These are phyloP conservation scores for Sussaba pulchella DNA, from an alignment of 2,888 invertebrate genomes.

Conservation along the genomic window DNA sequence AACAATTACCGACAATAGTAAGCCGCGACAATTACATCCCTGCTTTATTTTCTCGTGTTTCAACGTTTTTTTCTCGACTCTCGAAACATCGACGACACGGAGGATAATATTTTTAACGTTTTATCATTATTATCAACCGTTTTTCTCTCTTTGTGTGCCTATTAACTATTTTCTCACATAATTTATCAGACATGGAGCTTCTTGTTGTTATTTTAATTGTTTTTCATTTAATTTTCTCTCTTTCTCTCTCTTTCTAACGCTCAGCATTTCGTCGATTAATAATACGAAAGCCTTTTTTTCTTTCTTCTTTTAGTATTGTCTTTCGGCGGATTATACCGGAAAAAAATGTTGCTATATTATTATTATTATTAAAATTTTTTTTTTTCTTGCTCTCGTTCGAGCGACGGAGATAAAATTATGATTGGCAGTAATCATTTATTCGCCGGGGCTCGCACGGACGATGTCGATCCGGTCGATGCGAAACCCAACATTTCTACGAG, in stretches of 20 bases:
- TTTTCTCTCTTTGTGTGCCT: not conserved
- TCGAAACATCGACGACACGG: conserved; percentile 39
- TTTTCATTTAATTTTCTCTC: conserved; percentile 20
- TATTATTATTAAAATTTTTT: not conserved
- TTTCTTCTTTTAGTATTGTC: conserved; percentile 44
- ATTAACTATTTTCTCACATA: not conserved
- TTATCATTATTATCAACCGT: conserved; percentile 37
- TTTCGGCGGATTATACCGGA: conserved; percentile 29
- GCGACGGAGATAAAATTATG: not conserved
- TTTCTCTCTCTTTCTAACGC: conserved; percentile 3
- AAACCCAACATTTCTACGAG: not conserved
- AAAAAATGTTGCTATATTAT: conserved; percentile 14
- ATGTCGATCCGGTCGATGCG: conserved; percentile 11
- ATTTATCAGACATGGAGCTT: not conserved
- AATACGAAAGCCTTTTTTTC: not conserved
- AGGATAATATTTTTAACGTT: conserved; percentile 40
- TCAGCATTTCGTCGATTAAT: conserved; percentile 13
- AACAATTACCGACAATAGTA: conserved; percentile 26
- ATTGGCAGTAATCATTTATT: not conserved
- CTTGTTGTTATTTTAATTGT: not conserved
- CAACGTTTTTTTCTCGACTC: conserved; percentile 11
- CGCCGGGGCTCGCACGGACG: not conserved
- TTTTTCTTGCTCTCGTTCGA: conserved; percentile 6
- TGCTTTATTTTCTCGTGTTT: not conserved
- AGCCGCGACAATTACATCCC: conserved; percentile 19